Evolutionary conservation across 2,113 vertebrate species (phyloP).

Genomic region (Thamnophis sirtalis): DNA sequence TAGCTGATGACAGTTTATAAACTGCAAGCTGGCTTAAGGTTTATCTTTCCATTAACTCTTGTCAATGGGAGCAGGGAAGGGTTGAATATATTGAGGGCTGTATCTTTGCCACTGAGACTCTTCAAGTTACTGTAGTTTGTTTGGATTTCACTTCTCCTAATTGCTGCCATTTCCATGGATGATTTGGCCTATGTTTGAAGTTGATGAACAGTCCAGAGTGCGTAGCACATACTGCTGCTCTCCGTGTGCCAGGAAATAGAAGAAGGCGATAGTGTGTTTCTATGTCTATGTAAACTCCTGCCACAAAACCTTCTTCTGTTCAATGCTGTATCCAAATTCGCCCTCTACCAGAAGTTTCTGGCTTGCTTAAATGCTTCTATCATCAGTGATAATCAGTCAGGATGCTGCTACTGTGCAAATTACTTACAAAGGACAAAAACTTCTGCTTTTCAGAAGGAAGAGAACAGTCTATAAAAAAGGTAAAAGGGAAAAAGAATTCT

Average conservation of each 20-base stretch:
- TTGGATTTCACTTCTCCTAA: slow-evolving; percentile 53
- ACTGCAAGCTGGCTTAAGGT: slow-evolving; percentile 51
- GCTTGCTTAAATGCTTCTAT: slow-evolving; percentile 16
- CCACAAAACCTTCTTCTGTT: slow-evolving; percentile 49
- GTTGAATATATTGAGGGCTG: background rate
- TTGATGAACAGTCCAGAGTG: slow-evolving; percentile 48
- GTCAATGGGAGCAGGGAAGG: slow-evolving; percentile 18
- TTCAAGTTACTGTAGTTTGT: slow-evolving; percentile 46
- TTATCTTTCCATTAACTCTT: slow-evolving; percentile 57
- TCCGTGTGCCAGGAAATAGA: slow-evolving; percentile 57
- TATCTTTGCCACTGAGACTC: slow-evolving; percentile 50
- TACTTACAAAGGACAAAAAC: background rate
- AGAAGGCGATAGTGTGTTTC: slow-evolving; percentile 30
- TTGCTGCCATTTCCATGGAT: slow-evolving; percentile 54
- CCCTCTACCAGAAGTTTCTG: slow-evolving; percentile 33
- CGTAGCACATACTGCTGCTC: slow-evolving; percentile 46
- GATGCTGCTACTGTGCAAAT: slow-evolving; percentile 31
- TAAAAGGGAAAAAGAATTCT: background rate
- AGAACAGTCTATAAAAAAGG: background rate
- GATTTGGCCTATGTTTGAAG: slow-evolving; percentile 56
- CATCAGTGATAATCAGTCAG: slow-evolving; percentile 12
- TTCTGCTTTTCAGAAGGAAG: background rate
- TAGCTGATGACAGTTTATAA: slow-evolving; percentile 60
- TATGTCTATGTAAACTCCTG: slow-evolving; percentile 61
- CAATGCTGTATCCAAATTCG: slow-evolving; percentile 28